Evolutionary conservation across 2,113 vertebrate genomes (phyloP).

Genomic region (Tragelaphus strepsiceros): DNA sequence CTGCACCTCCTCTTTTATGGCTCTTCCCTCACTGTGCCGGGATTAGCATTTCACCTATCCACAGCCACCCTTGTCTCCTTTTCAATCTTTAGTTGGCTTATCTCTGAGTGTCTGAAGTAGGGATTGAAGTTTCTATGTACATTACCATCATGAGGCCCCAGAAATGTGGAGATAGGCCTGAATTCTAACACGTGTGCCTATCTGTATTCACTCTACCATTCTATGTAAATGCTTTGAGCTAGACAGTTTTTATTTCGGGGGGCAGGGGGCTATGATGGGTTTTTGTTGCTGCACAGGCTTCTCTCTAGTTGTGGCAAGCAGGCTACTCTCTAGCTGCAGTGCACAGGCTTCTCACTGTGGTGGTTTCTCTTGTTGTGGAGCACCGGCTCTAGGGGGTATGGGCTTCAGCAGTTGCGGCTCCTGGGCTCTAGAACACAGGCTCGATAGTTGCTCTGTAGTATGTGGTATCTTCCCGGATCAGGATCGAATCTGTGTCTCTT

Average conservation of each 20-base stretch:
- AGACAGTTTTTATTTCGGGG: neutral
- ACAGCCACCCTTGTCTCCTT: neutral
- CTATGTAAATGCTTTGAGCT: neutral
- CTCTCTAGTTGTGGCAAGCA: neutral
- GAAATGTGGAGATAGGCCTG: neutral
- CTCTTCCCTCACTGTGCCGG: neutral
- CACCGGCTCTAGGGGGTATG: rapidly evolving
- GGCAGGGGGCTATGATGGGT: neutral
- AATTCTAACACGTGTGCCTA: neutral
- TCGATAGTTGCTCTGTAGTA: neutral
- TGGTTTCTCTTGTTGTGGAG: neutral
- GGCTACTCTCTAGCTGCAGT: neutral
- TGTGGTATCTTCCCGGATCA: neutral
- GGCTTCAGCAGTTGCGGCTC: neutral
- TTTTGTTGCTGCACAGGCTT: neutral
- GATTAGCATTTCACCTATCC: neutral
- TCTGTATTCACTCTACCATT: neutral
- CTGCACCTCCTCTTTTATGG: rapidly evolving
- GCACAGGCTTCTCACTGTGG: rapidly evolving
- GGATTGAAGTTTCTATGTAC: neutral
- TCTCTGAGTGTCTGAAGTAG: neutral
- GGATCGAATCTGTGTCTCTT: neutral
- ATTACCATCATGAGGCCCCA: neutral
- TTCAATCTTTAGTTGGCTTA: neutral
- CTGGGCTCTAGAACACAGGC: neutral